phyloP scores from a whole-genome alignment of 2,113 vertebrate species.

The Engystomops pustulosus region DNA sequence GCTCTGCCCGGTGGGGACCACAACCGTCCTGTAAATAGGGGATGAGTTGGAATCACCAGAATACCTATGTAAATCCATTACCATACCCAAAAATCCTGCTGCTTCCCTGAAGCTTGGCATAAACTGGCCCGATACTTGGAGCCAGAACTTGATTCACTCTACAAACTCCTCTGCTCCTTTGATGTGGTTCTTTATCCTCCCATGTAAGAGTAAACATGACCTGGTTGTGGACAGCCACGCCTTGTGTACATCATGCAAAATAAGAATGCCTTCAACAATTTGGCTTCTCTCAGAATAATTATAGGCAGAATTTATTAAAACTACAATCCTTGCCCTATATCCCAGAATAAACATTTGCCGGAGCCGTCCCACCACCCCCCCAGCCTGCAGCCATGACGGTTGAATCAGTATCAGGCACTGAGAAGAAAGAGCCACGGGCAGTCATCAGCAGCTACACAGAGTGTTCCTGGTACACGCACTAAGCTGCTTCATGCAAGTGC shows the following conservation, averaged over 20 bases:
- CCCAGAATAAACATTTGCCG: slow-evolving; percentile 56
- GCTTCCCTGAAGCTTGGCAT: neutral
- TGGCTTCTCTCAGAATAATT: slow-evolving; percentile 60
- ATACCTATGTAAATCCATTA: neutral
- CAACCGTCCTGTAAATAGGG: too few relatives aligned
- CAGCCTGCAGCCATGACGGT: slow-evolving; percentile 28
- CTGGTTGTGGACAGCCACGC: slow-evolving; percentile 45
- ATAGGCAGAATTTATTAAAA: slow-evolving; percentile 56
- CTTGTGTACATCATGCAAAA: slow-evolving; percentile 60
- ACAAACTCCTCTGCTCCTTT: slow-evolving; percentile 70
- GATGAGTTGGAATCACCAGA: too few relatives aligned
- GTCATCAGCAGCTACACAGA: neutral
- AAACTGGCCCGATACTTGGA: slow-evolving; percentile 29
- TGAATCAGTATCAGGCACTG: slow-evolving; percentile 6
- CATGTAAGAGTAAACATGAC: slow-evolving; percentile 81
- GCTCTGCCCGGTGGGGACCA: too few relatives aligned
- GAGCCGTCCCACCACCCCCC: slow-evolving; percentile 35
- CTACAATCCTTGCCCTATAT: slow-evolving; percentile 47
- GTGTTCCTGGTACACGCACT: neutral
- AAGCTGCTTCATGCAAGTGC: slow-evolving; percentile 52
- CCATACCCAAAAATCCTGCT: neutral
- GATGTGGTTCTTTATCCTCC: slow-evolving; percentile 77
- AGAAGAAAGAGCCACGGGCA: slow-evolving; percentile 11
- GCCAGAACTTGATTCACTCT: slow-evolving; percentile 54
- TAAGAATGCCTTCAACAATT: slow-evolving; percentile 63